Conservation (phyloP, 2,113 vertebrate genomes). For the Sterna hirundo region DNA sequence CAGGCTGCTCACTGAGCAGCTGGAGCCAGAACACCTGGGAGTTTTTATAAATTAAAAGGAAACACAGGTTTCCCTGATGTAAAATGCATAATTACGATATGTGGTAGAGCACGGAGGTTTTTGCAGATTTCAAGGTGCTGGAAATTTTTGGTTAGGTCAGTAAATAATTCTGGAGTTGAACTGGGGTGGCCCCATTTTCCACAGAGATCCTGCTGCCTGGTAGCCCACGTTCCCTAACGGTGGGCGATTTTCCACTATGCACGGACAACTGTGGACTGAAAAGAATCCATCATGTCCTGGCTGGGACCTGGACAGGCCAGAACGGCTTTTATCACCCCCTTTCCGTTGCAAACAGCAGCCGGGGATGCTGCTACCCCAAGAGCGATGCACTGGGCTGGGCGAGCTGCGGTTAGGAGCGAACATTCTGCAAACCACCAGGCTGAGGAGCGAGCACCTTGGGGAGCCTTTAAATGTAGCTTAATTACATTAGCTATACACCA, state of each 20-base stretch:
- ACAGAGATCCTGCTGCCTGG: background rate
- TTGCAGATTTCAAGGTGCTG: background rate
- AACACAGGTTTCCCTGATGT: constrained; percentile 2
- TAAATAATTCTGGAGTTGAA: constrained; percentile 15
- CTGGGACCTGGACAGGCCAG: background rate
- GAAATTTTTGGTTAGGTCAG: background rate
- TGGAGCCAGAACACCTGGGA: constrained; percentile 40
- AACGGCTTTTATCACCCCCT: background rate
- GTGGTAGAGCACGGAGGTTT: background rate
- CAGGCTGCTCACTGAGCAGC: background rate
- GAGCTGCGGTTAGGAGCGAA: background rate
- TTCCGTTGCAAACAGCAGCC: background rate
- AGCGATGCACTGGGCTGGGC: background rate
- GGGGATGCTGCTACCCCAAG: background rate
- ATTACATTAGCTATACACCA: constrained; percentile 40
- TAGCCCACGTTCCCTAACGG: background rate
- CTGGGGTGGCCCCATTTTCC: accelerated
- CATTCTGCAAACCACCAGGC: background rate
- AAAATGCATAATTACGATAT: constrained; percentile 4
- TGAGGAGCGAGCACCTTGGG: constrained; percentile 18
- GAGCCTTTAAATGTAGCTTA: constrained; percentile 46
- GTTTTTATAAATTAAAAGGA: constrained; percentile 56
- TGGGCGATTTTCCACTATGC: background rate
- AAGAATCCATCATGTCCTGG: background rate
- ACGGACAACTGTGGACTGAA: background rate